phyloP scores from a whole-genome alignment of 2,797 vertebrate species.

The Anisognathus igniventris region DNA sequence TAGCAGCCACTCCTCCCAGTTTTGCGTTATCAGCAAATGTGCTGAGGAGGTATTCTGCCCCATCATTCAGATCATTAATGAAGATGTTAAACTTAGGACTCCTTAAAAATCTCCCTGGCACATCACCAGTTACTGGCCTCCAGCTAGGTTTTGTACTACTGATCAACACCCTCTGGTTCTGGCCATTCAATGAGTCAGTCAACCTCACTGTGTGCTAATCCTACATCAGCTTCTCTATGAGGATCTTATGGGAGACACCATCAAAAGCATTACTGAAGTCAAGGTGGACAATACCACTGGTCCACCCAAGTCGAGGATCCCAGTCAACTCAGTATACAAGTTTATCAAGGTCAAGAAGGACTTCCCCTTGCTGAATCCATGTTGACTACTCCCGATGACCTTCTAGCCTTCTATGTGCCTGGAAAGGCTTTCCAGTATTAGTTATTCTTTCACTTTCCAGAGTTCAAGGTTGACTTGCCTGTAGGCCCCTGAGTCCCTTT shows the following conservation, averaged over 20 bases:
- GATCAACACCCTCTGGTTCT: background rate
- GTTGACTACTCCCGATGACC: background rate
- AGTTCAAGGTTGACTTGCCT: background rate
- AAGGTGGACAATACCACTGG: background rate
- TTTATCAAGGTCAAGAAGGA: background rate
- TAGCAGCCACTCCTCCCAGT: background rate
- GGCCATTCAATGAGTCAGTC: background rate
- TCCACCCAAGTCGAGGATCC: background rate
- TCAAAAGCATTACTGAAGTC: background rate
- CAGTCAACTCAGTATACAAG: background rate
- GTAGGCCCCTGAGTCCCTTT: background rate
- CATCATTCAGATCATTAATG: background rate
- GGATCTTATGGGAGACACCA: background rate
- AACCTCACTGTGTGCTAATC: background rate
- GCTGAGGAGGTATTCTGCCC: background rate
- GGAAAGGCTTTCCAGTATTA: background rate
- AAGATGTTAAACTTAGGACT: background rate
- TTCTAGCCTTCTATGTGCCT: background rate
- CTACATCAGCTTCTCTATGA: background rate
- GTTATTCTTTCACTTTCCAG: background rate
- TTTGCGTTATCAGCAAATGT: background rate
- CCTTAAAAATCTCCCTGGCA: background rate
- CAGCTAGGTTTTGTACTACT: background rate
- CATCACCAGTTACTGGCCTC: background rate
- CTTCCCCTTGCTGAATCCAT: background rate